A percentile compares a stretch with the other conserved stretches of the same genome.
phyloP scores from a whole-genome alignment of 1,140 invertebrate species.

The Caenorhabditis remanei region DNA sequence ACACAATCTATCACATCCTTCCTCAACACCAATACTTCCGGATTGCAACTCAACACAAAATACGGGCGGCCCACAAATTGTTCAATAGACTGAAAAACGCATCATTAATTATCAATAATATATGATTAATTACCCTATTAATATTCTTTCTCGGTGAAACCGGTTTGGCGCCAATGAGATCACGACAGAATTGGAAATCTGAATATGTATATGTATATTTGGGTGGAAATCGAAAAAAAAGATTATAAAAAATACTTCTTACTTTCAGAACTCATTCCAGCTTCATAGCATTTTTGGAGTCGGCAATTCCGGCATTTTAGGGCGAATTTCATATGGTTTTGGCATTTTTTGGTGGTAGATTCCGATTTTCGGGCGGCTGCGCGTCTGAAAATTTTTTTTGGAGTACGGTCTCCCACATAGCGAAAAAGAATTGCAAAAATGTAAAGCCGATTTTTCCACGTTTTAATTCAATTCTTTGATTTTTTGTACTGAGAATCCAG shows the following conservation, averaged over 20 bases:
- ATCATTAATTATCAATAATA: not conserved
- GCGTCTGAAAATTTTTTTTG: not conserved
- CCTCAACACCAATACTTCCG: not conserved
- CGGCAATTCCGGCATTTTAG: not conserved
- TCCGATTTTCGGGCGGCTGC: not conserved
- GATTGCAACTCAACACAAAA: not conserved
- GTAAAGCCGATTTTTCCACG: no score
- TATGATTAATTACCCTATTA: not conserved
- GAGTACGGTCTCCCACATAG: no score
- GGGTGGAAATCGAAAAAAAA: not conserved
- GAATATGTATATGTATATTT: not conserved
- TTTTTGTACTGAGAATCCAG: no score
- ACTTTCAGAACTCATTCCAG: slow-evolving; percentile 20
- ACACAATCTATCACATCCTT: not conserved
- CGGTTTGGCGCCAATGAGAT: not conserved
- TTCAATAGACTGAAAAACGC: not conserved
- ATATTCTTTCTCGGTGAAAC: not conserved
- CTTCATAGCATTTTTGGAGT: slow-evolving; percentile 18
- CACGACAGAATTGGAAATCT: slow-evolving; percentile 25
- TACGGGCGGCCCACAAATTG: not conserved
- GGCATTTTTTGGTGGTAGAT: not conserved
- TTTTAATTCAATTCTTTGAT: no score
- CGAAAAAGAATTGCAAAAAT: no score
- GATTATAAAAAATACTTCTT: no score
- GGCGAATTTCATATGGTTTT: not conserved